phyloP scores from a whole-genome alignment of 2,113 vertebrate species.

The Toxostoma redivivum region DNA sequence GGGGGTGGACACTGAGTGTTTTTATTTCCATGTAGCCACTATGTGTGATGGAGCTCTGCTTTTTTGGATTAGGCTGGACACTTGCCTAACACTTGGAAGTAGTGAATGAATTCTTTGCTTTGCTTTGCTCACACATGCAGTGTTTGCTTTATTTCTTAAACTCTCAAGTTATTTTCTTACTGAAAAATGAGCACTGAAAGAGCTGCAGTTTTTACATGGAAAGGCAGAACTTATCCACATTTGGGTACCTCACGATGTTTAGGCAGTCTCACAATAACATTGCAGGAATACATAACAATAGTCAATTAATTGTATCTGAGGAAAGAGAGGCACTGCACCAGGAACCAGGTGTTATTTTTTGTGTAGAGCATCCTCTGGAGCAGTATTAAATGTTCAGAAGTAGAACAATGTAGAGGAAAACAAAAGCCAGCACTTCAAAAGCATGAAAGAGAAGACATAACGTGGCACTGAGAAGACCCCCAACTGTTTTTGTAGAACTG shows the following conservation, averaged over 20 bases:
- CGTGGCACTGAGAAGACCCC: not conserved
- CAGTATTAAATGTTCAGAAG: not conserved
- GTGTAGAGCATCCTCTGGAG: not conserved
- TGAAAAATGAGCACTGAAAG: not conserved
- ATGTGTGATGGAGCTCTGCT: not conserved
- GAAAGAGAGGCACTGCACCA: not conserved
- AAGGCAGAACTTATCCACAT: not conserved
- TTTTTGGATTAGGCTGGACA: not conserved
- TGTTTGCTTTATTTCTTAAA: not conserved
- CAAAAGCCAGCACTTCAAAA: not conserved
- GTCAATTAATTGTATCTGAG: not conserved
- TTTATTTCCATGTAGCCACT: not conserved
- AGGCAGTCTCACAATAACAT: not conserved
- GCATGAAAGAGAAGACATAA: not conserved
- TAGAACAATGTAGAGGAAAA: not conserved
- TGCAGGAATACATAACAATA: not conserved
- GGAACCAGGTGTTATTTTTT: not conserved
- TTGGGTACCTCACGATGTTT: not conserved
- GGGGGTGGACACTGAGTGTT: fast-evolving
- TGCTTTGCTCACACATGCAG: not conserved
- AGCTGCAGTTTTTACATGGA: not conserved
- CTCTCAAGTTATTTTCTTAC: not conserved
- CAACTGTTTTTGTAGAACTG: not conserved
- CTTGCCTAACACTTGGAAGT: not conserved
- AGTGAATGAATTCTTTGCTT: not conserved